A percentile compares a stretch with the other conserved stretches of the same genome.
Evolutionary conservation across 2,113 vertebrate species (phyloP).

Genomic region (Chaetodon auriga): DNA sequence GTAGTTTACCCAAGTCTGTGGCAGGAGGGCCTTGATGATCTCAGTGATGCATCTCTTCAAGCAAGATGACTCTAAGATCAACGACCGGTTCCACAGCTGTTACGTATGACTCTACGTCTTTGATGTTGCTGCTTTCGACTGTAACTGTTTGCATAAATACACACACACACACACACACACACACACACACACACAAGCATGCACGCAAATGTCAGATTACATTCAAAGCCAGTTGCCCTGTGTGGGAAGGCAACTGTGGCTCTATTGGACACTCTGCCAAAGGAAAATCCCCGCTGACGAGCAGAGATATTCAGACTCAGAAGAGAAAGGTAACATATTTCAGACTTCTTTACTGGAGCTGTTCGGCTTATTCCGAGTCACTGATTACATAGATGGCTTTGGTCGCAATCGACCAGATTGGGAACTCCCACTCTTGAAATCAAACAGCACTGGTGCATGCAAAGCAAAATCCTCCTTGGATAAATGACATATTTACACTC

Average conservation of each 20-base stretch:
- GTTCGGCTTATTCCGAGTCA: constrained; percentile 42
- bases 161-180: neutral
- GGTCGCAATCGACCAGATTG: constrained; percentile 52
- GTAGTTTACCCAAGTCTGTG: neutral
- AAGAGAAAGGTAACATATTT: constrained; percentile 46
- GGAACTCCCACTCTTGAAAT: constrained; percentile 44
- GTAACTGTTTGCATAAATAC: constrained; percentile 35
- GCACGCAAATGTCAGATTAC: constrained; percentile 27
- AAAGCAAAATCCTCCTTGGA: constrained; percentile 53
- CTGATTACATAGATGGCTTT: constrained; percentile 53
- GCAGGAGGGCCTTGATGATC: neutral
- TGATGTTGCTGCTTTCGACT: constrained; percentile 53
- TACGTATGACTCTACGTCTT: constrained; percentile 38
- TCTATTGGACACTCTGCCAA: constrained; percentile 52
- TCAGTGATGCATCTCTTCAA: constrained; percentile 30
- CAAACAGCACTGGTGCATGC: constrained; percentile 41
- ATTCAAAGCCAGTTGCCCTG: constrained; percentile 39
- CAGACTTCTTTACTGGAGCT: constrained; percentile 28
- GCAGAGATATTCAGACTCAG: constrained; percentile 42
- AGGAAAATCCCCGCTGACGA: constrained; percentile 49
- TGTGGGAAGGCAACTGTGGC: constrained; percentile 49
- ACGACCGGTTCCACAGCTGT: constrained; percentile 49
- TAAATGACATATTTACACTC: constrained; percentile 41
- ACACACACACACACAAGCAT: constrained; percentile 3
- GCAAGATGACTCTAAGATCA: constrained; percentile 49